Percentiles rank a stretch among this genome's conserved stretches.
Evolutionary conservation across 2,113 vertebrate genomes (phyloP).

Genomic region (Capra hircus): DNA sequence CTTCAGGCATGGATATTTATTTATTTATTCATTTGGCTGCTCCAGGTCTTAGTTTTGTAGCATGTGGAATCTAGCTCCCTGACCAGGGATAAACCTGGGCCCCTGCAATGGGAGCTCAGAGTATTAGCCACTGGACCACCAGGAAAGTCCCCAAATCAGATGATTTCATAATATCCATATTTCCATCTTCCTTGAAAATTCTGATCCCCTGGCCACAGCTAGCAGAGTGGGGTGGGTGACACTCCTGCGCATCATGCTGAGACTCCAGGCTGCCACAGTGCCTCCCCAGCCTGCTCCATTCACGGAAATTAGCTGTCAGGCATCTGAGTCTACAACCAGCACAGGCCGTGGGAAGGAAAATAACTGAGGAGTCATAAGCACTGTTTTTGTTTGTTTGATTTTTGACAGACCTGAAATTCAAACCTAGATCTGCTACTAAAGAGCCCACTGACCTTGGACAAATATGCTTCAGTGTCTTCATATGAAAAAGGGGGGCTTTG

Average conservation of each 20-base stretch:
- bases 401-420: not conserved
- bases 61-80: not conserved
- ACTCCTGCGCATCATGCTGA: not conserved
- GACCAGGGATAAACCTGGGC: not conserved
- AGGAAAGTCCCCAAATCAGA: not conserved
- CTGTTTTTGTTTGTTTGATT: not conserved
- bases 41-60: not conserved
- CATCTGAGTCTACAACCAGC: not conserved
- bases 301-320: not conserved
- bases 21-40: not conserved
- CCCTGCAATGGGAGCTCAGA: not conserved
- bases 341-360: not conserved
- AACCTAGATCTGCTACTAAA: not conserved
- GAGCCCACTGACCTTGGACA: not conserved
- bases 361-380: not conserved
- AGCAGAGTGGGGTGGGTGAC: not conserved
- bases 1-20: not conserved
- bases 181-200: not conserved
- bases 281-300: not conserved
- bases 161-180: not conserved
- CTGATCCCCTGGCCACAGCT: not conserved
- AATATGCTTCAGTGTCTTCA: not conserved
- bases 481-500: not conserved
- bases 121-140: not conserved
- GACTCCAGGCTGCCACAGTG: not conserved